A percentile compares a stretch with the other conserved stretches of the same genome.
Evolutionary conservation across 2,113 vertebrate species (phyloP).

Genomic region (Apodemus sylvaticus): DNA sequence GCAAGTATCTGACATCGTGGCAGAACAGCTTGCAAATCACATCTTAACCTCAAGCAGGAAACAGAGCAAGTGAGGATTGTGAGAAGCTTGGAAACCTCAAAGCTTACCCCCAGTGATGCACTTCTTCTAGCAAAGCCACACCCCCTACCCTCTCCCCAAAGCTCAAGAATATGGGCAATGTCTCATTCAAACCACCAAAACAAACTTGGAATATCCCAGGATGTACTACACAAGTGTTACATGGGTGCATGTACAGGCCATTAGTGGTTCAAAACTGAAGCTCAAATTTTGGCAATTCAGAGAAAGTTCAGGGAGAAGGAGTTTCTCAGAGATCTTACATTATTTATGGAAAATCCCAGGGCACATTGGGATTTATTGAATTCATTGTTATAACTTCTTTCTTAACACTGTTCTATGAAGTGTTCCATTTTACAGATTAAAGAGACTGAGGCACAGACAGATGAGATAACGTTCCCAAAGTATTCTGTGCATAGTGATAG

Average conservation of each 20-base stretch:
- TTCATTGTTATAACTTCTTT: not conserved
- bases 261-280: not conserved
- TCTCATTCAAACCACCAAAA: conserved; percentile 46
- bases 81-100: not conserved
- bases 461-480: not conserved
- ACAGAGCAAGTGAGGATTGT: not conserved
- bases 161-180: not conserved
- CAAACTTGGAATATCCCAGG: conserved; percentile 52
- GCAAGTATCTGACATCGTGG: not conserved
- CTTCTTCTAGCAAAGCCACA: not conserved
- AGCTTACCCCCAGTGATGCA: not conserved
- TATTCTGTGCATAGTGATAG: not conserved
- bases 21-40: not conserved
- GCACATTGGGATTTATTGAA: not conserved
- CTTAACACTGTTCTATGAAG: not conserved
- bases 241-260: not conserved
- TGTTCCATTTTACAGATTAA: not conserved
- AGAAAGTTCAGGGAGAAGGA: not conserved
- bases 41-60: not conserved
- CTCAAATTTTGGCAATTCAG: not conserved
- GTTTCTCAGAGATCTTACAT: not conserved
- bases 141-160: not conserved
- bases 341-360: not conserved
- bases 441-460: not conserved
- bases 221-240: not conserved